Base-by-base conservation (phyloP, 1,140 invertebrate genomes). In the Lasaia peninsularis region DNA sequence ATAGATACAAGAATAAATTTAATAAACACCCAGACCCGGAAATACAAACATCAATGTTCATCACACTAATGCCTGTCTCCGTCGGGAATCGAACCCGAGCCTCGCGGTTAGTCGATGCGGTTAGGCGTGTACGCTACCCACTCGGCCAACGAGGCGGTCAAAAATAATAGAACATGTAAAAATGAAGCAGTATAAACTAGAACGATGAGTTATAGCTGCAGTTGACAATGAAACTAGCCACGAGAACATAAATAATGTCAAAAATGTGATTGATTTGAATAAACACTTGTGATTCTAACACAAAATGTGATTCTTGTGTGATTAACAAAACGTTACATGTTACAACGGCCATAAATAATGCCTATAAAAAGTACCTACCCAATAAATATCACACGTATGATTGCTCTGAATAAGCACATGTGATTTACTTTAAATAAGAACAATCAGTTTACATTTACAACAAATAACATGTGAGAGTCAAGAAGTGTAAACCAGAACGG, bases 141-240 rank as follows among this genome's bases (percentile, higher is more conserved):
- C n/a, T n/a, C n/a, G n/a, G n/a, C n/a, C n/a, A n/a, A n/a, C n/a
- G n/a, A n/a, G n/a, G n/a, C n/a, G n/a, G n/a, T n/a, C n/a, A n/a
- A n/a, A n/a, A n/a, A n/a, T n/a, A n/a, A n/a, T n/a, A n/a, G n/a
- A 28, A 28, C 5, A 28, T 28, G 24, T 28, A 7, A 28, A 7
- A 7, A 28, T 28, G 5, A 28, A 7, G 8, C 24, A 28, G 24
- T 52, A 24, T 31, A 52, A 52, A 52, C 24, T 7, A 28, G 24
- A 28, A 28, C 33, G 56, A 35, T 40, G 50, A 62, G 34, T 57
- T 54, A 63, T 55, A 52, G 58, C 66, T 59, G 63, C 60, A 63
- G 54, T 51, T 35, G 52, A 48, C 51, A 65, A 62, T 69, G 63
- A 66, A 63, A 63, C 49, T 66, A 68, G 64, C 62, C 58, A 56